Base-by-base conservation (phyloP, 2,797 vertebrate genomes). In the Florisuga fusca region DNA sequence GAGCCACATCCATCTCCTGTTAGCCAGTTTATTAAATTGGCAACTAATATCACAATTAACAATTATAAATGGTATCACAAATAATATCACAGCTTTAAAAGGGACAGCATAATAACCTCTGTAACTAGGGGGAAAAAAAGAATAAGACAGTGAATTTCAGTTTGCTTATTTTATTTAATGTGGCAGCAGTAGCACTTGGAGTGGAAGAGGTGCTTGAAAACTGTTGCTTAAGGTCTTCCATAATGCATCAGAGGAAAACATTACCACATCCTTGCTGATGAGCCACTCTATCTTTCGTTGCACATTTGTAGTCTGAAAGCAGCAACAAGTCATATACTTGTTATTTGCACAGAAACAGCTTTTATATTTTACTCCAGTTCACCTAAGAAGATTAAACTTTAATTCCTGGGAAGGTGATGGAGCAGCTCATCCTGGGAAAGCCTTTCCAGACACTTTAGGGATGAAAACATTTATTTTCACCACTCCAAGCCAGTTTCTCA, bases 221-320 rank as follows among this genome's bases (percentile, higher is more conserved):
- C 6, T 50, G 33, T 83, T 79, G 51, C 33, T 55, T 76, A 69
- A 66, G 15, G 25, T 92, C 43, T 89, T 91, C 43, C 8, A 3
- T 38, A 34, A 54, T 33, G 50, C 20, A 6, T 68, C 81, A 76
- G 84, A 94, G 89, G 68, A 82, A 92, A 73, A 58, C 43, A 31
- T 50, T 57, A 57, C 54, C 46, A 19, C 64, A 13, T n/a, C 46
- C 27, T 68, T 71, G 68, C 36, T 0, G 1, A 29, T 23, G 29
- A 54, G 71, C 36, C 38, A 50, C 38, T 58, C 63, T 79, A 72
- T 85, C n/a, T 95, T 90, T 89, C 93, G 71, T 57, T 61, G 34
- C 18, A 8, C 5, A 0, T 51, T 68, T 78, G 73, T 11, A 3
- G 23, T 62, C 97, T 97, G 84, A 94, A 97, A 96, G 55, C 67